Base-by-base conservation (phyloP, 2,888 invertebrate species). In the Tuta absoluta region DNA sequence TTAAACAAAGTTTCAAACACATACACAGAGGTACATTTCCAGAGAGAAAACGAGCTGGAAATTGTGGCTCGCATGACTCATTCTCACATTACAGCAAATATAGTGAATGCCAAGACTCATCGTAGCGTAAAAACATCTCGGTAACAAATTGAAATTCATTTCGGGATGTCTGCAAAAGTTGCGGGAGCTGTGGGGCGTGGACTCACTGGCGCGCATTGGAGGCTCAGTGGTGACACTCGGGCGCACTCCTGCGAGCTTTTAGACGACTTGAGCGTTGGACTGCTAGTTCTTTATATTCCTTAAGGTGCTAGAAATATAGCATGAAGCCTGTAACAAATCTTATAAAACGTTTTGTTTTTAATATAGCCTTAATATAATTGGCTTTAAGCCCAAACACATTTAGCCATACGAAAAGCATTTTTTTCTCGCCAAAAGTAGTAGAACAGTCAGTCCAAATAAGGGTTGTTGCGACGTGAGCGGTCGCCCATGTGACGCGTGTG, bases 141-240 rank as follows among this genome's bases (percentile, higher is more conserved):
- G 63, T 63, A 24, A 65, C 64, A 63, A 65, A 63, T 63, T 63
- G 61, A 59, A 66, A 69, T 69, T 68, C 63, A 64, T 68, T 67
- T 62, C 62, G 45, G 63, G 59, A 41, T 23, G 41, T 60, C 41
- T 45, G 63, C 24, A 63, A 62, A 62, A 63, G 63, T 64, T 57
- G 68, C 51, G 62, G 67, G 64, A 57, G 66, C 65, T 66, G 62
- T 63, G 65, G 65, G 63, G 65, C 57, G 59, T 63, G 56, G 63
- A n/a, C n/a, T 23, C 56, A 28, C 33, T 24, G 24, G 53, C 53
- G 23, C 49, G 53, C 7, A 2, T 45, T 1, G 48, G 5, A 28
- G 48, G 51, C 23, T 53, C n/a, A 21, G 37, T 12, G 5, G 1
- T n/a, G 28, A 23, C 56, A 33, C 56, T 17, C 37, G 37, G 17